A percentile compares a stretch with the other conserved stretches of the same genome.
Conservation (phyloP, 2,113 vertebrate species). For the Hippocampus zosterae region DNA sequence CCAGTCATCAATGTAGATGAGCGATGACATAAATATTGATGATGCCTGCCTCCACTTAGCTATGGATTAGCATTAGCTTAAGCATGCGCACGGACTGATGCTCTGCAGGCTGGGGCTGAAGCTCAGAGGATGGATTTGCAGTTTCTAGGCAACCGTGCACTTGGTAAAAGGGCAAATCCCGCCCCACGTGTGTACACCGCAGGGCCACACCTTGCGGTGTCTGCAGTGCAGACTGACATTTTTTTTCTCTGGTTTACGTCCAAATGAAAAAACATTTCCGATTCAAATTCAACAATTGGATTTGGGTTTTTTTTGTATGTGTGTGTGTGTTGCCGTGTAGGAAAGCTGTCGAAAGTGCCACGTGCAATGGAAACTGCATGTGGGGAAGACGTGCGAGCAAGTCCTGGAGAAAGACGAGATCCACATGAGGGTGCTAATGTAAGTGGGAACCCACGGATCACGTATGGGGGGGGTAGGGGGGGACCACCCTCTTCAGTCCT, state of each 20-base stretch:
- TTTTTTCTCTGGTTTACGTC: not conserved
- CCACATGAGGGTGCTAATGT: slow-evolving; percentile 89
- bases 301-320: not conserved
- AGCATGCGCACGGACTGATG: slow-evolving; percentile 30
- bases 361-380: slow-evolving; percentile 91
- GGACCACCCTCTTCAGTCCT: not conserved
- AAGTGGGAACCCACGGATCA: slow-evolving; percentile 57
- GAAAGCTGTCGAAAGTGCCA: slow-evolving; percentile 93
- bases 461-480: too few relatives aligned
- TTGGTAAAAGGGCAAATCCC: slow-evolving; percentile 13
- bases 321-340: slow-evolving; percentile 52
- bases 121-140: slow-evolving; percentile 50
- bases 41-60: slow-evolving; percentile 52
- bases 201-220: slow-evolving; percentile 54
- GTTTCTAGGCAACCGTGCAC: slow-evolving; percentile 72
- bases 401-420: slow-evolving; percentile 91
- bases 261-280: not conserved
- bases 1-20: slow-evolving; percentile 56
- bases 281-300: not conserved
- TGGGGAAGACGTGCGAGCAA: slow-evolving; percentile 88
- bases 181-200: slow-evolving; percentile 14
- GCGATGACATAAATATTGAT: slow-evolving; percentile 70
- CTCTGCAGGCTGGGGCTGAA: slow-evolving; percentile 33
- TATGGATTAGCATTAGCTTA: slow-evolving; percentile 28
- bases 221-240: slow-evolving; percentile 1